Conservation (phyloP, 2,888 invertebrate genomes). For the Druceiella hillmani region DNA sequence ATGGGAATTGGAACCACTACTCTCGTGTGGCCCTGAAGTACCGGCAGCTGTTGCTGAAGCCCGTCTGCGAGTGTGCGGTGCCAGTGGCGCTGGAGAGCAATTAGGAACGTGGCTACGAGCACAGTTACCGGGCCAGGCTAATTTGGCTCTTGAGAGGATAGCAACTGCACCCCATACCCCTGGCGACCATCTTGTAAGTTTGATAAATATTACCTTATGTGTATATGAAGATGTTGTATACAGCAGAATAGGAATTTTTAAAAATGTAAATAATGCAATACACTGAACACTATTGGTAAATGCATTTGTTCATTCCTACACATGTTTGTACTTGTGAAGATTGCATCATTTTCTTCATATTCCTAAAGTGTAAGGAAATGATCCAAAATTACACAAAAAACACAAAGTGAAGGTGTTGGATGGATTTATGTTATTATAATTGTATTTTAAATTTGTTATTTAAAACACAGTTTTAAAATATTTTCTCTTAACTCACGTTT, state of each 20-base stretch:
- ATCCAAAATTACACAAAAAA: constrained; percentile 6
- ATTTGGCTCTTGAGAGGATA: constrained; percentile 35
- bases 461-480: constrained; percentile 1
- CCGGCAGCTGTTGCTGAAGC: constrained; percentile 31
- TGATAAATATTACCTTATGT: constrained; percentile 6
- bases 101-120: constrained; percentile 40
- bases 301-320: background rate
- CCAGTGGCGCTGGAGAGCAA: constrained; percentile 28
- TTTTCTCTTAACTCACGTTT: constrained; percentile 5
- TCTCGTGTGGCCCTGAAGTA: constrained; percentile 29
- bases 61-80: constrained; percentile 36
- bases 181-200: constrained; percentile 34
- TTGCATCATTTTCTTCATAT: constrained; percentile 3
- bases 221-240: constrained; percentile 7
- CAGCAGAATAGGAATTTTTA: constrained; percentile 5
- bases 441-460: constrained; percentile 2
- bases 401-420: constrained; percentile 6
- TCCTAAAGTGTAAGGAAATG: no score
- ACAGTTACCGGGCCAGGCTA: constrained; percentile 34
- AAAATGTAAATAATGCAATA: constrained; percentile 7
- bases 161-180: constrained; percentile 35
- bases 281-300: constrained; percentile 7
- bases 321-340: no score
- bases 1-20: constrained; percentile 34
- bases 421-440: background rate